Evolutionary conservation across 2,888 invertebrate species (phyloP).

Genomic region (Caenorhabditis parvicauda): DNA sequence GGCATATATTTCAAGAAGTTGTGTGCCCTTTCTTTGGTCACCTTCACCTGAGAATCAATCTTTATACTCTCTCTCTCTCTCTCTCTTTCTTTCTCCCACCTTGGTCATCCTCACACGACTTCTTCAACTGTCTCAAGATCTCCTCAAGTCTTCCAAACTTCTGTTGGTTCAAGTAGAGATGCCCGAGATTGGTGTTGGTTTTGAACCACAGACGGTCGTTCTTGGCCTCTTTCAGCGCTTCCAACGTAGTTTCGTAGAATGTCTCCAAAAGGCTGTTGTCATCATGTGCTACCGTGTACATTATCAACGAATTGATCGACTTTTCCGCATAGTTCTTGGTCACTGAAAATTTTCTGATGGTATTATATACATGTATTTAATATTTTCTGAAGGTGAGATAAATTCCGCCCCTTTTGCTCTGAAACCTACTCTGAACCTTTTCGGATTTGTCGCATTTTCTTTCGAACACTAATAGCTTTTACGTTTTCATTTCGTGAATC

Average conservation of each 20-base stretch:
- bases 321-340: conserved; percentile 99
- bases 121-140: conserved; percentile 92
- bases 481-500: background rate
- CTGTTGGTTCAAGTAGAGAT: conserved; percentile 91
- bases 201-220: conserved; percentile 99
- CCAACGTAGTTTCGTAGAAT: conserved; percentile 82
- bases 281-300: conserved; percentile 97
- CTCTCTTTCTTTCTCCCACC: too few relatives aligned
- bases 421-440: background rate
- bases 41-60: conserved; percentile 58
- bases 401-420: background rate
- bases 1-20: conserved; percentile 94
- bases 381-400: background rate
- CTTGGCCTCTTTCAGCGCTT: conserved; percentile 76
- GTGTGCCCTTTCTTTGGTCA: conserved; percentile 72
- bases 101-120: conserved; percentile 81
- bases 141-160: conserved; percentile 91
- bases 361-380: background rate
- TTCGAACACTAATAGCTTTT: background rate
- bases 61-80: background rate
- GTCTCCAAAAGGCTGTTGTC: conserved; percentile 95
- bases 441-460: background rate
- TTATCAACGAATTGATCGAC: conserved; percentile 96
- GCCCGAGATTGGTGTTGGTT: conserved; percentile 97
- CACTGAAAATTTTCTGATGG: conserved; percentile 68